These are phyloP conservation scores for Vulpes vulpes DNA, from an alignment of 2,113 vertebrate genomes.

Conservation along the genomic window DNA sequence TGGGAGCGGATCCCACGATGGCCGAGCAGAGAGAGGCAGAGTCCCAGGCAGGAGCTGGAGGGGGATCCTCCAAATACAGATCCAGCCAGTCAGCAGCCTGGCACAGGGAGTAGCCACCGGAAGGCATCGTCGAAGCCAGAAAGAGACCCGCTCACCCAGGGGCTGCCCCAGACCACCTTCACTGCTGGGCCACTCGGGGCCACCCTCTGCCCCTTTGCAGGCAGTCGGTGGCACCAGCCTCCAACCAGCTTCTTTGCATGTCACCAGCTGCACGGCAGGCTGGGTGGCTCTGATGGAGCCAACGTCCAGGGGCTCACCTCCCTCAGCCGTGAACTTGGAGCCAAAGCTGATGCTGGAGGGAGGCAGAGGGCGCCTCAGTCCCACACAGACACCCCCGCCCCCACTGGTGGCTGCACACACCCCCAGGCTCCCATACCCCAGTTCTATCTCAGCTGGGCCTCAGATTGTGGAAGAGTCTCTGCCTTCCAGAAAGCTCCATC, in stretches of 20 bases:
- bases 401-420: fast-evolving
- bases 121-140: not conserved
- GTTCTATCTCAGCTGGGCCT: not conserved
- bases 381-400: not conserved
- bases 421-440: fast-evolving
- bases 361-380: fast-evolving
- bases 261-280: not conserved
- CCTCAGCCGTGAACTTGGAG: not conserved
- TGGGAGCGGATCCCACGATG: not conserved
- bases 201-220: not conserved
- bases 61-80: not conserved
- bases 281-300: not conserved
- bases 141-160: not conserved
- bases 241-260: not conserved
- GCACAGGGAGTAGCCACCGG: not conserved
- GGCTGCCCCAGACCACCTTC: too few species aligned
- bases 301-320: fast-evolving
- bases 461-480: not conserved
- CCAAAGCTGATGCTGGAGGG: too few species aligned
- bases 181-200: not conserved
- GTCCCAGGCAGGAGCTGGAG: not conserved
- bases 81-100: too few species aligned
- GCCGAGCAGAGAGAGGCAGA: not conserved
- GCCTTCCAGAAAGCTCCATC: not conserved
- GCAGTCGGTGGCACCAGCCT: not conserved